A percentile compares a stretch with the other conserved stretches of the same genome.
These are phyloP conservation scores for Rhineura floridana DNA, from an alignment of 2,113 vertebrate species.

Conservation along the genomic window DNA sequence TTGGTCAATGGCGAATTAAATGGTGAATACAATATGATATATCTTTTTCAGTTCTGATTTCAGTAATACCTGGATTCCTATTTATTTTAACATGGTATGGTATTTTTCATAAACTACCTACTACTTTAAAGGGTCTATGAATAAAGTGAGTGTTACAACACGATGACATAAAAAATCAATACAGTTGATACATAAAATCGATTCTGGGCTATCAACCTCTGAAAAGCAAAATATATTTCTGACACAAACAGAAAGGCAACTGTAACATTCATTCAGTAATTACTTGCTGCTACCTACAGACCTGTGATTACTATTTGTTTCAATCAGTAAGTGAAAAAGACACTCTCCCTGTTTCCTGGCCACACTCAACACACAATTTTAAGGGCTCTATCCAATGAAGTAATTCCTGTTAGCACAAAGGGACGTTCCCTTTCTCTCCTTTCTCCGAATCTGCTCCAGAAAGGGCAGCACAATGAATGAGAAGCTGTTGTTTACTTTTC, in stretches of 20 bases:
- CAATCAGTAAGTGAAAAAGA: too few relatives aligned
- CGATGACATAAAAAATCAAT: not conserved
- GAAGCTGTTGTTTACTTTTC: not conserved
- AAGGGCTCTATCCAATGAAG: too few relatives aligned
- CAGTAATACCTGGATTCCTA: not conserved
- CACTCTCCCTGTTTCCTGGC: too few relatives aligned
- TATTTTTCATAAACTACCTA: not conserved
- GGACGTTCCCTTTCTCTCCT: too few relatives aligned
- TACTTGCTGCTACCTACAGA: too few relatives aligned
- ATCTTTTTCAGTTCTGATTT: not conserved
- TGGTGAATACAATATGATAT: not conserved
- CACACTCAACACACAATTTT: too few relatives aligned
- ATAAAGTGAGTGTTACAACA: not conserved
- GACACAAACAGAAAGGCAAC: too few relatives aligned
- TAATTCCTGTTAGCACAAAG: too few relatives aligned
- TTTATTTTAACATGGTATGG: not conserved
- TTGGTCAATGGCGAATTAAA: not conserved
- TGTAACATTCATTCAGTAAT: too few relatives aligned
- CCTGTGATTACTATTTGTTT: too few relatives aligned
- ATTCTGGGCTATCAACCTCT: not conserved
- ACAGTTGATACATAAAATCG: not conserved
- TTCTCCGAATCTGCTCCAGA: too few relatives aligned
- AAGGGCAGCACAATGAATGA: not conserved
- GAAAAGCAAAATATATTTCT: too few relatives aligned
- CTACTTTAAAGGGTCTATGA: not conserved